Percentiles rank a stretch among this genome's conserved stretches.
Evolutionary conservation across 1,140 invertebrate genomes (phyloP).

Genomic region (Meloidogyne chitwoodi): DNA sequence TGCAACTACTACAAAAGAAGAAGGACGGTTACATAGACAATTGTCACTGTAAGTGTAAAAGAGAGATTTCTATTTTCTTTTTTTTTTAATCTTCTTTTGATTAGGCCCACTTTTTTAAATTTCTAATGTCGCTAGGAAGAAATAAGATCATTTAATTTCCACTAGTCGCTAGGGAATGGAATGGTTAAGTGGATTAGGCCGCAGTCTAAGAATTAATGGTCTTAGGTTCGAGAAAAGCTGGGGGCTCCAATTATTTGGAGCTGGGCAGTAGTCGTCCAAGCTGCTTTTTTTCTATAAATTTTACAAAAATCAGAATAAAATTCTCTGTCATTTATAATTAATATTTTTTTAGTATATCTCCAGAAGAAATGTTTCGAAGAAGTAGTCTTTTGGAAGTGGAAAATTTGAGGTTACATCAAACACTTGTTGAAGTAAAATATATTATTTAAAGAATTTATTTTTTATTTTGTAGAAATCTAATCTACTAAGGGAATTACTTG

Average conservation of each 20-base stretch:
- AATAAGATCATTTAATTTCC: too few relatives aligned
- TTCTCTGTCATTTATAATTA: too few relatives aligned
- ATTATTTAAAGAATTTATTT: not conserved
- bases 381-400: slow-evolving; percentile 37
- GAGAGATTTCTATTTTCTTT: not conserved
- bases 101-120: not conserved
- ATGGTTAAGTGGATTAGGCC: too few relatives aligned
- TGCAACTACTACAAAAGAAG: slow-evolving; percentile 8
- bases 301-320: too few relatives aligned
- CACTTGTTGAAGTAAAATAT: slow-evolving; percentile 31
- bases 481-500: slow-evolving; percentile 53
- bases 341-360: slow-evolving; percentile 27
- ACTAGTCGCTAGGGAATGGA: too few relatives aligned
- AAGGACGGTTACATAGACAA: slow-evolving; percentile 35
- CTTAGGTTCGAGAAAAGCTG: too few relatives aligned
- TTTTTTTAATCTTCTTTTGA: not conserved
- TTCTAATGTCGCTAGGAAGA: too few relatives aligned
- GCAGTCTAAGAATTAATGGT: too few relatives aligned
- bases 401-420: slow-evolving; percentile 40
- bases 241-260: too few relatives aligned
- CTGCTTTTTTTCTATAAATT: too few relatives aligned
- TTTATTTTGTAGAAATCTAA: slow-evolving; percentile 44
- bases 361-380: slow-evolving; percentile 38
- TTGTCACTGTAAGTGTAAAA: slow-evolving; percentile 32
- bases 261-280: too few relatives aligned